Conservation (phyloP, 2,888 invertebrate genomes). For the Eupelmus urozonus region DNA sequence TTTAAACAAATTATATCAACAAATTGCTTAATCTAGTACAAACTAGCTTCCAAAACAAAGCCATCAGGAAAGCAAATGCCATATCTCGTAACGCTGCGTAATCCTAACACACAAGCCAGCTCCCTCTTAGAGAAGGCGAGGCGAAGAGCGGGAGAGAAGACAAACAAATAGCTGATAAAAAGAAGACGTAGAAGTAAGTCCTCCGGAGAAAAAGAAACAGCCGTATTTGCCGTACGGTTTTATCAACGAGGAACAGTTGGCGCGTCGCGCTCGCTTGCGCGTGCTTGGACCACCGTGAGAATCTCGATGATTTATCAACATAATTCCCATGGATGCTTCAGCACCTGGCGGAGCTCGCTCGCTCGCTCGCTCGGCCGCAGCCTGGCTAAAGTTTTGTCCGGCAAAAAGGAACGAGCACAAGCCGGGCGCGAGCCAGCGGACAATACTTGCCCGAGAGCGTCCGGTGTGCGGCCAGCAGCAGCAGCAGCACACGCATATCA, state of each 20-base stretch:
- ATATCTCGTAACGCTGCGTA: no score
- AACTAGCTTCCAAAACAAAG: no score
- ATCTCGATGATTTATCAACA: conserved; percentile 76
- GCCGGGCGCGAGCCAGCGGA: conserved; percentile 59
- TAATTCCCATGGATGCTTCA: conserved; percentile 76
- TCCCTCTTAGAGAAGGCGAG: neutral
- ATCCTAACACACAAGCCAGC: neutral
- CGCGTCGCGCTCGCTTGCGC: conserved; percentile 10
- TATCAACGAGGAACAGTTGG: conserved; percentile 53
- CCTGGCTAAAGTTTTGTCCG: conserved; percentile 68
- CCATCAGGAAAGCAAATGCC: no score
- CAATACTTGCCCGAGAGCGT: conserved; percentile 73
- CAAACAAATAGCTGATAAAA: conserved; percentile 19
- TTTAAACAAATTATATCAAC: no score
- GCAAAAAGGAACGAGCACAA: conserved; percentile 18
- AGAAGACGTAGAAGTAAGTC: conserved; percentile 13
- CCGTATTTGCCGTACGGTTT: conserved; percentile 31
- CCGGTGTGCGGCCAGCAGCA: conserved; percentile 65
- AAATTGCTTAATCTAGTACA: no score
- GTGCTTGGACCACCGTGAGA: conserved; percentile 72
- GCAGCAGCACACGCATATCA: neutral
- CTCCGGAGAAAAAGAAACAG: conserved; percentile 14
- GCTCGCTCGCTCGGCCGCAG: no score
- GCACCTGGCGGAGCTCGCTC: conserved; percentile 72
- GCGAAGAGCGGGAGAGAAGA: neutral